A percentile compares a stretch with the other conserved stretches of the same genome.
phyloP scores from a whole-genome alignment of 92 coral and sea anemone genomes.

The Montipora capitata region DNA sequence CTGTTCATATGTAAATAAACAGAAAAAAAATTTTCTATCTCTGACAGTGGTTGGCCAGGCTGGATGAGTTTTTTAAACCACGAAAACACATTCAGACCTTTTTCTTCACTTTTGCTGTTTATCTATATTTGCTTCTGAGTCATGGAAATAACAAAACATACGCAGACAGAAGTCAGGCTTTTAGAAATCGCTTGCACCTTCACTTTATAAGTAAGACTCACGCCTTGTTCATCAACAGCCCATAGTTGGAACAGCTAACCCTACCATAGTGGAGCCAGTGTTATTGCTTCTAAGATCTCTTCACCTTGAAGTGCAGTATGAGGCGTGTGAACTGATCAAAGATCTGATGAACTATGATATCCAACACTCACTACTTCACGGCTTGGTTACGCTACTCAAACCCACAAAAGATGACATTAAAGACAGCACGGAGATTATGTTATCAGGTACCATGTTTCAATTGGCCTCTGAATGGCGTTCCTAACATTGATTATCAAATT shows the following conservation, averaged over 20 bases:
- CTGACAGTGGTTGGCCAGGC: neutral
- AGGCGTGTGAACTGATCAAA: constrained; percentile 96
- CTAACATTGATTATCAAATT: no score
- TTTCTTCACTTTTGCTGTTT: no score
- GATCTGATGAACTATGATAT: constrained; percentile 93
- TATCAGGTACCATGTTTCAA: constrained; percentile 62
- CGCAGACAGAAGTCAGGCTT: no score
- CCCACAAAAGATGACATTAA: constrained; percentile 95
- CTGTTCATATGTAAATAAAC: no score
- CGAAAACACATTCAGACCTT: neutral
- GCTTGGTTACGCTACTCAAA: constrained; percentile 87
- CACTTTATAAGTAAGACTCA: no score
- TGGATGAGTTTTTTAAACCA: neutral
- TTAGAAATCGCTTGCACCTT: no score
- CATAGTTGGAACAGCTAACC: constrained; percentile 91
- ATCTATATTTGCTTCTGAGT: no score
- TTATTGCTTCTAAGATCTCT: constrained; percentile 90
- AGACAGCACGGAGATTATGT: constrained; percentile 84
- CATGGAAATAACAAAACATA: no score
- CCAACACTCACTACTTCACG: constrained; percentile 84
- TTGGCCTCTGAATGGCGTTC: no score
- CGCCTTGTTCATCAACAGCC: constrained; percentile 73
- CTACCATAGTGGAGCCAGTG: constrained; percentile 95
- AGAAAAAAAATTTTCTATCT: no score
- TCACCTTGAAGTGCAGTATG: constrained; percentile 98